Base-by-base conservation (phyloP, 1,140 invertebrate species). In the Drosophila jambulina region DNA sequence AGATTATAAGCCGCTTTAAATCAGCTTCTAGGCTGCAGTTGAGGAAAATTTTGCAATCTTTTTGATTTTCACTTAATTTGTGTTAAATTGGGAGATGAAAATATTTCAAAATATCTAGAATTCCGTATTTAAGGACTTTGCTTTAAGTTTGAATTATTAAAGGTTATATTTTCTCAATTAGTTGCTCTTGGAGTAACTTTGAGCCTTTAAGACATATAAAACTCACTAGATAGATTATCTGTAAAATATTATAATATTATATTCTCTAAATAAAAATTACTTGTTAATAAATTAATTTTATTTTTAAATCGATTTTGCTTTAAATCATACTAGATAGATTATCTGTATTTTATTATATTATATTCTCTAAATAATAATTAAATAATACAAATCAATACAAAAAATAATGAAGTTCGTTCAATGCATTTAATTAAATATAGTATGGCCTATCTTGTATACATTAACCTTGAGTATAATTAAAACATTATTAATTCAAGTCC, bases 1-100 rank as follows among this genome's bases (percentile, higher is more conserved):
- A 65, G 19, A 62, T 34, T 62, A 43, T 62, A 65, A 65, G 57
- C 62, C 57, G 19, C 57, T 62, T 43, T 62, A 62, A 62, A 32
- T 40, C 57, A 25, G 27, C 4, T 62, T 32, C 17, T 15, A 34
- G 10, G 21, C n/a, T 19, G 5, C n/a, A 43, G 23, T 43, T 32
- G 6, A 15, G 48, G 10, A 23, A n/a, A 25, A 19, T 43, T 23
- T 21, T 23, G 51, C 34, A 54, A 36, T 10, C 32, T 32, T 38
- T 38, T 36, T 9, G 21, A 36, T 36, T 38, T 56, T 38, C 21
- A 7, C 34, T 12, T 38, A 56, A 56, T 56, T 38, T 36, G 3
- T 10, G 13, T 36, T 23, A 17, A 34, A 17, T 36, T 36, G 51
- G 2, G 13, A 0, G 2, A 1, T 32, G 8, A 23, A 36, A 56